These are phyloP conservation scores for Pseudomyrmex cubaensis DNA, from an alignment of 1,140 invertebrate genomes.

Conservation along the genomic window DNA sequence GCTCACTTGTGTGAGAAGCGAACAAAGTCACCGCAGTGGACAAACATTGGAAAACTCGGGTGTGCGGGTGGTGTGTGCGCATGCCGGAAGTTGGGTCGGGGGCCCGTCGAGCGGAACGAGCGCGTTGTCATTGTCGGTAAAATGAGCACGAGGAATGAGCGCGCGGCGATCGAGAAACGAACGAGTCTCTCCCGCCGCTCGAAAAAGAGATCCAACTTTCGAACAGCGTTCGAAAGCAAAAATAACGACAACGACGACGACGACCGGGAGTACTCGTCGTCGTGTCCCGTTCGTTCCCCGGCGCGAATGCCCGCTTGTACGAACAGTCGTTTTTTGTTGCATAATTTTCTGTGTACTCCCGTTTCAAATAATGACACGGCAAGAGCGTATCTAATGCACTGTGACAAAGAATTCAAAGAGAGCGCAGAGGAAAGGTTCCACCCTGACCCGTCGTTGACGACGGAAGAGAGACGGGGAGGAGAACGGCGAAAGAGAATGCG, in stretches of 20 bases:
- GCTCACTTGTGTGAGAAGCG: conserved; percentile 18
- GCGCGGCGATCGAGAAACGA: conserved; percentile 29
- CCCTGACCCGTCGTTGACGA: conserved; percentile 47
- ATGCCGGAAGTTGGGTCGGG: conserved; percentile 44
- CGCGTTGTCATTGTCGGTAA: conserved; percentile 46
- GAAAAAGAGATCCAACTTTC: conserved; percentile 46
- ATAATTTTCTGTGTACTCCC: conserved; percentile 59
- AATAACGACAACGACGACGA: conserved; percentile 33
- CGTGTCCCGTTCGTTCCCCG: conserved; percentile 14
- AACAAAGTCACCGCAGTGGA: conserved; percentile 54
- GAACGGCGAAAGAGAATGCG: conserved; percentile 17
- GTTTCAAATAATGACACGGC: conserved; percentile 58
- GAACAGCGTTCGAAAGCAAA: conserved; percentile 21
- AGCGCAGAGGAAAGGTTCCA: conserved; percentile 60
- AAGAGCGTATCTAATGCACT: conserved; percentile 62
- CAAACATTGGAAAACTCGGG: conserved; percentile 57
- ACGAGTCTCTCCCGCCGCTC: conserved; percentile 12
- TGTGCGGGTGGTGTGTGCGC: conserved; percentile 22
- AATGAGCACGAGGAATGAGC: conserved; percentile 44
- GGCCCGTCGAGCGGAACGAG: conserved; percentile 42
- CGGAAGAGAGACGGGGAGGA: conserved; percentile 58
- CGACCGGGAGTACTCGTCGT: conserved; percentile 17
- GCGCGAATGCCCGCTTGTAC: conserved; percentile 9
- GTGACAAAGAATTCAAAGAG: conserved; percentile 64
- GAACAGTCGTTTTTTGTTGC: conserved; percentile 46